A percentile compares a stretch with the other conserved stretches of the same genome.
These are phyloP conservation scores for Amorpha juglandis DNA, from an alignment of 2,888 invertebrate genomes.

Conservation along the genomic window DNA sequence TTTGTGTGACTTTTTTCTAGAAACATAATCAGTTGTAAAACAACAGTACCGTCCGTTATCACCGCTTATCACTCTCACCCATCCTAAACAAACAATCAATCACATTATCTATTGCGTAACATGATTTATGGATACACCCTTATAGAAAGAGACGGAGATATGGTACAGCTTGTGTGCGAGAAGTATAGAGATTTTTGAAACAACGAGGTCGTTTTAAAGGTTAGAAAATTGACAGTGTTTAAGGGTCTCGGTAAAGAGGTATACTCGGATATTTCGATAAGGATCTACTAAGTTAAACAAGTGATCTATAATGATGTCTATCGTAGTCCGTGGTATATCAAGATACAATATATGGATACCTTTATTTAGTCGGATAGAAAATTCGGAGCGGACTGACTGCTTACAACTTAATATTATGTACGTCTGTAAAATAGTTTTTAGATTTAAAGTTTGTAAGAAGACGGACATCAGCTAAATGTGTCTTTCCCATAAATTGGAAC, in stretches of 20 bases:
- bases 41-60: slow-evolving; percentile 1
- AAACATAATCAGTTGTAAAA: slow-evolving; percentile 11
- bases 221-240: not conserved
- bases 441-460: no score
- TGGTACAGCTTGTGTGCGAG: not conserved
- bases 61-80: slow-evolving; percentile 12
- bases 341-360: no score
- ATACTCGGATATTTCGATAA: not conserved
- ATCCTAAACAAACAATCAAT: slow-evolving; percentile 21
- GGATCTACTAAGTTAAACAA: no score
- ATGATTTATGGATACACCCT: slow-evolving; percentile 20
- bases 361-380: no score
- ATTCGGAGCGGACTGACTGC: no score
- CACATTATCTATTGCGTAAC: slow-evolving; percentile 21
- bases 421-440: no score
- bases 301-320: no score
- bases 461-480: no score
- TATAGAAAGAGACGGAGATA: not conserved
- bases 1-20: slow-evolving; percentile 16
- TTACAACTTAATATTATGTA: no score
- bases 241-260: not conserved
- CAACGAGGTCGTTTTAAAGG: not conserved
- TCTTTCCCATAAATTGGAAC: no score
- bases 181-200: not conserved
- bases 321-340: no score